Evolutionary conservation across 2,888 invertebrate genomes (phyloP).

Genomic region (Eristalis intricaria): DNA sequence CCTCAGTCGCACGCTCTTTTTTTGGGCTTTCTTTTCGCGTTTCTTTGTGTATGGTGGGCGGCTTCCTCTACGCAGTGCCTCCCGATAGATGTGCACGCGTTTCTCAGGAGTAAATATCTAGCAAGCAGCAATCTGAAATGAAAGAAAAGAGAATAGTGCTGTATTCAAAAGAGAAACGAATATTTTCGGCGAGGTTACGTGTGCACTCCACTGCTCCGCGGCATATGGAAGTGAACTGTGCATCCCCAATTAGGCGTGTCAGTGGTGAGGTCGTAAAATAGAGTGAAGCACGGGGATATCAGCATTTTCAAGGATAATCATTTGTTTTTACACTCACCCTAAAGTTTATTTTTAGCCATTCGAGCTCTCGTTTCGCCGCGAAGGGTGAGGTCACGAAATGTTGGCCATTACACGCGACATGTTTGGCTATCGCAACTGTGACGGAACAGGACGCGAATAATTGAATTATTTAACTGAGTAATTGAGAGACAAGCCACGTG

Average conservation of each 20-base stretch:
- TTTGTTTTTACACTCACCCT: conserved; percentile 24
- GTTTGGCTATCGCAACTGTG: conserved; percentile 23
- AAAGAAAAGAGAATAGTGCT: background rate
- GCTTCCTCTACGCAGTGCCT: background rate
- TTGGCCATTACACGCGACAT: conserved; percentile 51
- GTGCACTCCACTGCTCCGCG: background rate
- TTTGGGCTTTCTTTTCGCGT: background rate
- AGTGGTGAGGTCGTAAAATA: conserved; percentile 35
- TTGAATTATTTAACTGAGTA: conserved; percentile 22
- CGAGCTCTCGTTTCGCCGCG: background rate
- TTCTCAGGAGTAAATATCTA: conserved; percentile 52
- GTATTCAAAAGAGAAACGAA: background rate
- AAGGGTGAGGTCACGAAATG: conserved; percentile 29
- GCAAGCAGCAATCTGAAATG: conserved; percentile 60
- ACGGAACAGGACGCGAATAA: conserved; percentile 30
- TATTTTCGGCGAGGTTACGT: background rate
- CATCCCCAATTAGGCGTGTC: conserved; percentile 59
- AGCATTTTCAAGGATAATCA: conserved; percentile 41
- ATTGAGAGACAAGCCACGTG: background rate
- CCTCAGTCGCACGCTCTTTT: background rate
- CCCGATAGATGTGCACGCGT: background rate
- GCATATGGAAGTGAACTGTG: conserved; percentile 15
- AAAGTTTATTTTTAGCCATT: conserved; percentile 59
- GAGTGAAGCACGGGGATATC: conserved; percentile 27
- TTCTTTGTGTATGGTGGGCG: background rate